Evolutionary conservation across 1,140 invertebrate species (phyloP), one percentile per base, ranked within the genome.

Genomic region (Polyergus mexicanus): DNA sequence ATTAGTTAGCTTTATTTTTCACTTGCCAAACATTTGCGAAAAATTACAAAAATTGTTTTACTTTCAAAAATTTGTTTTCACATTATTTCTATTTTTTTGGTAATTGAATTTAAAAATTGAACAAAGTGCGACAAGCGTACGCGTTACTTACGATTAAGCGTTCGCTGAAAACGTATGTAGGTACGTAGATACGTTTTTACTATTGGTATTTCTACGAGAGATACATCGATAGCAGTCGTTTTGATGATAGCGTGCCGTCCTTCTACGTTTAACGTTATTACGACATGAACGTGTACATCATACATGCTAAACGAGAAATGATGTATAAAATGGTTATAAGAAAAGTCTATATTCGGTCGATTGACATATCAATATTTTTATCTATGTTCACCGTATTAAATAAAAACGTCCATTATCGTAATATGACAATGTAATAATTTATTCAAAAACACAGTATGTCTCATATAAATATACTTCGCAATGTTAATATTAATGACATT

Each of bases 161-260:
- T 81, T 58, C 44, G 66, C 51, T 60, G 68, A 74, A 69, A 32
- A 74, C 38, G 62, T 6, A 11, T 25, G 25, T 56, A 68, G 28
- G 16, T 56, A 25, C 35, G 63, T 58, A 81, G 44, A 25, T 81
- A 71, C 54, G 56, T 83, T 83, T 83, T 83, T 74, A 74, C 54
- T 89, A 86, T 89, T 60, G 78, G 19, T 72, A 83, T 83, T 83
- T 83, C 78, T 72, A 13, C 19, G 54, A 72, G 19, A 83, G 54
- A 74, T 83, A 83, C 54, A 25, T 25, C 68, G 56, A 83, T 83
- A 74, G 68, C n/a, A 74, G 38, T 72, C 78, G 25, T 74, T 74
- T 25, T 56, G 68, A 47, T 65, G 65, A n/a, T 16, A 75, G 8
- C 38, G 38, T 80, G 38, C 35, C 38, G 58, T 60, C 28, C 54